Base-by-base conservation (phyloP, 1,140 invertebrate species). In the Eumeta japonica region DNA sequence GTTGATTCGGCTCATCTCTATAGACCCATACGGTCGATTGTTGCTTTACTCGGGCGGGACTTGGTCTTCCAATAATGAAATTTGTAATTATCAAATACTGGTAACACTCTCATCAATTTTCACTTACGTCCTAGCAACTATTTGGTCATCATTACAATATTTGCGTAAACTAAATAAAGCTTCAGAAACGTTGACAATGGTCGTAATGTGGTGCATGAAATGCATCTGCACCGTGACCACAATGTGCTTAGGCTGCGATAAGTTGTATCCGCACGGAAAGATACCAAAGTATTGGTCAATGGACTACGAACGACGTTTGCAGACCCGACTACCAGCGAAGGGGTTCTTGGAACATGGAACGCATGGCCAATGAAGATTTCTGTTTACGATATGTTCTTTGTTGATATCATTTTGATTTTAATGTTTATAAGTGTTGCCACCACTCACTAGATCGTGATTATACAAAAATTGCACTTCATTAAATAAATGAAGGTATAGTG, bases 401-500 rank as follows among this genome's bases (percentile, higher is more conserved):
- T 68, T 5, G 56, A 66, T 32, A 55, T 59, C 16, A 59, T 55
- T 7, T 29, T 70, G 10, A 56, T 61, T 32, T 28, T 64, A 3
- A 62, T 60, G 33, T 66, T 62, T 32, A 45, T 64, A 14, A 61
- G 57, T 37, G 48, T 64, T 7, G 41, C 55, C 13, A 62, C 62
- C 1, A 61, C 58, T 2, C 64, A 61, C 36, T 50, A 64, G 1
- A 61, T 68, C 37, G 47, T 68, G 9, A 53, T 64, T 35, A 61
- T 61, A 32, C 64, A 64, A 47, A 42, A 60, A 13, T 52, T 50
- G 18, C 48, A 62, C 38, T 52, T 60, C 28, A 24, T 24, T n/a
- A n/a, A n/a, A n/a, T n/a, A n/a, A n/a, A n/a, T n/a, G n/a, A n/a
- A n/a, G n/a, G n/a, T n/a, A n/a, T n/a, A n/a, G n/a, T n/a, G n/a